Evolutionary conservation across 1,140 invertebrate species (phyloP).

Genomic region (Meloidogyne floridensis): DNA sequence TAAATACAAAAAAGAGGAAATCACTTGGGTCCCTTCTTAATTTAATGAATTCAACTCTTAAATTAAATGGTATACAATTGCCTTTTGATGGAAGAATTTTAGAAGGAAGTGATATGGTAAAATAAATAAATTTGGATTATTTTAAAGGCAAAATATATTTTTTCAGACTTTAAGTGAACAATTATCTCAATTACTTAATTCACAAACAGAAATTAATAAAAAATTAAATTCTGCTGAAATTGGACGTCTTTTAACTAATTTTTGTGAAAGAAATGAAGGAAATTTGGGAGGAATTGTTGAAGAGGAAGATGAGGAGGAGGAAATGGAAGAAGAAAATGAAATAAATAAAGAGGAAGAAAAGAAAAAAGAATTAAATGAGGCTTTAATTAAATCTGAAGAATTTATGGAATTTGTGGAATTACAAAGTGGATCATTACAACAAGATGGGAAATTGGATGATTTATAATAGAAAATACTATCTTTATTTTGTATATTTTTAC

Average conservation of each 20-base stretch:
- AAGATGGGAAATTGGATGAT: constrained; percentile 8
- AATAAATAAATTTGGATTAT: not conserved
- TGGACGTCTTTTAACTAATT: constrained; percentile 36
- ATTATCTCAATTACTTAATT: constrained; percentile 30
- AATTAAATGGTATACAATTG: constrained; percentile 39
- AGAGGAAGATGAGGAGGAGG: constrained; percentile 48
- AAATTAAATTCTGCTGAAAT: constrained; percentile 37
- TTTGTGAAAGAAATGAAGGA: constrained; percentile 47
- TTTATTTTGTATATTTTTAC: too few species aligned
- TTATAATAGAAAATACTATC: not conserved
- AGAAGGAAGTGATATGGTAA: constrained; percentile 48
- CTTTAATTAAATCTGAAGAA: constrained; percentile 25
- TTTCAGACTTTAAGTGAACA: constrained; percentile 41
- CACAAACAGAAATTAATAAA: constrained; percentile 1
- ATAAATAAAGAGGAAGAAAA: constrained; percentile 13
- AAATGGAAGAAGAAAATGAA: constrained; percentile 24
- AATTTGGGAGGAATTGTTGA: constrained; percentile 40
- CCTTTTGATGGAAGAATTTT: constrained; percentile 55
- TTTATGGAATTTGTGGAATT: constrained; percentile 29
- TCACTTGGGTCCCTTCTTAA: constrained; percentile 40
- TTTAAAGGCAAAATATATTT: not conserved
- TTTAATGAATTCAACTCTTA: constrained; percentile 44
- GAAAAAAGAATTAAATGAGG: constrained; percentile 33
- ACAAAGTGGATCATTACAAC: constrained; percentile 26
- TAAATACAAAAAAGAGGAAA: constrained; percentile 21